Base-by-base conservation (phyloP, 2,888 invertebrate species). In the Trissoscelio sp. region DNA sequence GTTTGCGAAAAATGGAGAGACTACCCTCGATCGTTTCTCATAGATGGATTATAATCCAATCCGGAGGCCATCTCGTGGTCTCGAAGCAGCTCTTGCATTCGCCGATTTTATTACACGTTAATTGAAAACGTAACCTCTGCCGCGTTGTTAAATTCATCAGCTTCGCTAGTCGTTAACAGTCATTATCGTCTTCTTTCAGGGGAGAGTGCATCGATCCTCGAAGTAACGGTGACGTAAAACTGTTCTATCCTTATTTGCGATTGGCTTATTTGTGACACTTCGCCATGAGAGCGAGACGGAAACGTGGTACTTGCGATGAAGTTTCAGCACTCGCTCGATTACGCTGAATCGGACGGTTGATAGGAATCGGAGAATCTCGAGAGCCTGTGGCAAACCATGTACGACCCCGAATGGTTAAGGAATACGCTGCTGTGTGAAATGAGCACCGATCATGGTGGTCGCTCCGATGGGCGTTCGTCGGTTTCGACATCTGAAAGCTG, bases 1-100 rank as follows among this genome's bases (percentile, higher is more conserved):
- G 80, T 78, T 79, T 77, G 53, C 81, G 66, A 84, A 85, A 86
- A 85, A 85, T 85, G 69, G 79, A 83, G 62, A 51, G 64, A 37
- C 70, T 55, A 79, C 82, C 82, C 79, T 79, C 72, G 72, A 82
- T 82, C 74, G 79, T 78, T 79, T 74, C 82, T 62, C 82, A 70
- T 82, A 60, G 74, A 74, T 79, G 58, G 82, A 79, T 79, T 70
- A 82, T 82, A 79, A 82, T 79, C 79, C 75, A 79, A 82, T 82
- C 66, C 53, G 53, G 22, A 75, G 72, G 62, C 79, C 75, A 82
- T 82, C 72, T 42, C 72, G 57, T 55, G 67, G 72, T 37, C 66
- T 60, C 37, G 39, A 64, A 74, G 42, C 39, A 37, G 39, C 58
- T 14, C 64, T 73, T 51, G 67, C 64, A 31, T 60, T 46, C 57